These are phyloP conservation scores for Apteryx owenii DNA, from an alignment of 2,113 vertebrate genomes.

Conservation along the genomic window DNA sequence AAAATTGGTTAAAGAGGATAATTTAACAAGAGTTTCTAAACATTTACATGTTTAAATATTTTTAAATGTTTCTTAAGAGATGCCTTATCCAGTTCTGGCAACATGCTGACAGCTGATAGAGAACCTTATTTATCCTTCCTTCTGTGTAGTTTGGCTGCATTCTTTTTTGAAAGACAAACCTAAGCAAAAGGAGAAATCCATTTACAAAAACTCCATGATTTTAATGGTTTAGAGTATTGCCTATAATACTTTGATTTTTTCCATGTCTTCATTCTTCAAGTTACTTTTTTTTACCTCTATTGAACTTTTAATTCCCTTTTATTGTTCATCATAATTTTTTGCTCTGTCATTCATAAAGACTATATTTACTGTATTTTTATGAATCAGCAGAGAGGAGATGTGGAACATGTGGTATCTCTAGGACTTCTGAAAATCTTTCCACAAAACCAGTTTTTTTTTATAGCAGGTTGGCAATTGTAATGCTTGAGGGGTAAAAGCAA, in stretches of 20 bases:
- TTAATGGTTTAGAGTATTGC: not conserved
- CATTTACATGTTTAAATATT: not conserved
- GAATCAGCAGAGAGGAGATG: not conserved
- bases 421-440: not conserved
- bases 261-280: not conserved
- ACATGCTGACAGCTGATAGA: not conserved
- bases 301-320: not conserved
- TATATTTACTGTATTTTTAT: not conserved
- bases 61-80: not conserved
- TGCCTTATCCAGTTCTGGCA: not conserved
- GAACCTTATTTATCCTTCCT: not conserved
- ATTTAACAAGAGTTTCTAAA: not conserved
- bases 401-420: not conserved
- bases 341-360: not conserved
- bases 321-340: not conserved
- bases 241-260: not conserved
- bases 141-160: not conserved
- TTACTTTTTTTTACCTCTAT: not conserved
- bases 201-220: not conserved
- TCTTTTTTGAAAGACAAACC: not conserved
- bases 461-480: not conserved
- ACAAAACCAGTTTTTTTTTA: not conserved
- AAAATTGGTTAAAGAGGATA: not conserved
- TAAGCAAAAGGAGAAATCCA: not conserved
- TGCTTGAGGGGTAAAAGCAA: not conserved